Evolutionary conservation across 2,113 vertebrate genomes (phyloP).

Genomic region (Trichechus manatus): DNA sequence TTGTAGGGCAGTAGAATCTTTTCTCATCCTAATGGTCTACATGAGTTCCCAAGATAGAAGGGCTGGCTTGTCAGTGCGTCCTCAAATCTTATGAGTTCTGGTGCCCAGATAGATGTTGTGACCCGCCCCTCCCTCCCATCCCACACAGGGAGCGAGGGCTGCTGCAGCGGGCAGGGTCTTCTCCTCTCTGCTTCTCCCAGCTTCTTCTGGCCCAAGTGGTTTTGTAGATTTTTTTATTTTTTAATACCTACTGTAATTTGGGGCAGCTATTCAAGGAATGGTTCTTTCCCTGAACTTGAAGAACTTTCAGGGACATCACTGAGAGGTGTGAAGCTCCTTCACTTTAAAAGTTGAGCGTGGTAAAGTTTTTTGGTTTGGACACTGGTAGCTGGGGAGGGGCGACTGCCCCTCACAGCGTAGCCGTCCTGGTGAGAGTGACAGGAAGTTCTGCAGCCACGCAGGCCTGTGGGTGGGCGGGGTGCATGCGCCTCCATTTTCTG

Average conservation of each 20-base stretch:
- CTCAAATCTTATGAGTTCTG: background rate
- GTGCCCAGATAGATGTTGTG: background rate
- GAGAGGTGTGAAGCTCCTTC: background rate
- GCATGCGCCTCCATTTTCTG: constrained; percentile 90
- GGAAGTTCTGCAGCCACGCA: constrained; percentile 84
- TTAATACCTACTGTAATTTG: background rate
- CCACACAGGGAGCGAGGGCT: background rate
- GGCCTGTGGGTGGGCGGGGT: constrained; percentile 63
- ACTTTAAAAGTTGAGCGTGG: constrained; percentile 21
- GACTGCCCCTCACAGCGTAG: background rate
- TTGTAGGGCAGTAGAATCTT: background rate
- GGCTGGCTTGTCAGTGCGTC: background rate
- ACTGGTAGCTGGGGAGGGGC: constrained; percentile 39
- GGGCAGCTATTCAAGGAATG: background rate
- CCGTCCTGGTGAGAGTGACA: constrained; percentile 60
- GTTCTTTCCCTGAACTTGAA: constrained; percentile 15
- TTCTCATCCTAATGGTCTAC: background rate
- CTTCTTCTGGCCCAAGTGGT: background rate
- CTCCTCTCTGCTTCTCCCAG: background rate
- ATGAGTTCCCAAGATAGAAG: background rate
- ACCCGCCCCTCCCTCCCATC: no score
- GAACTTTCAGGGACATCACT: background rate
- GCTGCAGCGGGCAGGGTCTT: background rate
- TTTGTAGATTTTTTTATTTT: background rate
- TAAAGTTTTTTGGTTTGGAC: constrained; percentile 59